Evolutionary conservation across 1,140 invertebrate species (phyloP).

Genomic region (Octopus bimaculoides): DNA sequence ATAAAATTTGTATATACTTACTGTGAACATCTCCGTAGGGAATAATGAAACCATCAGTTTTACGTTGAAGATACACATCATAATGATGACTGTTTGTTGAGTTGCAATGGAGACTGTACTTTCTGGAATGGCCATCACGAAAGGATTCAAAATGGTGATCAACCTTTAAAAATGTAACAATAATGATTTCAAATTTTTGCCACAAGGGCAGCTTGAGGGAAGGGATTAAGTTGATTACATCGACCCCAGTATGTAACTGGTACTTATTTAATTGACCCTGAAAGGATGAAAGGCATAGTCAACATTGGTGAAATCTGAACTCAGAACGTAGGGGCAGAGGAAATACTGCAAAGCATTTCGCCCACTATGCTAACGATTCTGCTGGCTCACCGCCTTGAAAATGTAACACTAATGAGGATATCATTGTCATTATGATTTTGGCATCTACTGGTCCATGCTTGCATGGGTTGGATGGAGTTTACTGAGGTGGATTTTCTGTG

Average conservation of each 20-base stretch:
- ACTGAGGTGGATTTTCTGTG: too few species aligned
- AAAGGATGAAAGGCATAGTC: neutral
- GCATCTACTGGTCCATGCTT: too few species aligned
- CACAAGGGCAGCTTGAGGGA: neutral
- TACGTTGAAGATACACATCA: slow-evolving; percentile 19
- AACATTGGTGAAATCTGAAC: neutral
- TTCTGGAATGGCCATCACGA: slow-evolving; percentile 21
- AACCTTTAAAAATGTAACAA: slow-evolving; percentile 14
- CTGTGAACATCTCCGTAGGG: slow-evolving; percentile 23
- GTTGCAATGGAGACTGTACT: slow-evolving; percentile 15
- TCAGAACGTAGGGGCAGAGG: neutral
- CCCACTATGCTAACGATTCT: too few species aligned
- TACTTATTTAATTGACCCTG: neutral
- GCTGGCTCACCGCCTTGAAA: too few species aligned
- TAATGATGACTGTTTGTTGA: slow-evolving; percentile 14
- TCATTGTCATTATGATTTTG: too few species aligned
- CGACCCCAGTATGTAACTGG: neutral
- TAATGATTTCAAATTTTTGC: neutral
- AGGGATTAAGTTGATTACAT: neutral
- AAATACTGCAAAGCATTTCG: neutral
- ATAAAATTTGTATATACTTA: neutral
- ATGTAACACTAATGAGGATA: too few species aligned
- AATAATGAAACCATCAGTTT: slow-evolving; percentile 23
- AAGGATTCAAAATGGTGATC: slow-evolving; percentile 26
- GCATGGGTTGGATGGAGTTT: too few species aligned